A percentile compares a stretch with the other conserved stretches of the same genome.
Evolutionary conservation across 2,797 vertebrate genomes (phyloP).

Genomic region (Gadopsis marmoratus): DNA sequence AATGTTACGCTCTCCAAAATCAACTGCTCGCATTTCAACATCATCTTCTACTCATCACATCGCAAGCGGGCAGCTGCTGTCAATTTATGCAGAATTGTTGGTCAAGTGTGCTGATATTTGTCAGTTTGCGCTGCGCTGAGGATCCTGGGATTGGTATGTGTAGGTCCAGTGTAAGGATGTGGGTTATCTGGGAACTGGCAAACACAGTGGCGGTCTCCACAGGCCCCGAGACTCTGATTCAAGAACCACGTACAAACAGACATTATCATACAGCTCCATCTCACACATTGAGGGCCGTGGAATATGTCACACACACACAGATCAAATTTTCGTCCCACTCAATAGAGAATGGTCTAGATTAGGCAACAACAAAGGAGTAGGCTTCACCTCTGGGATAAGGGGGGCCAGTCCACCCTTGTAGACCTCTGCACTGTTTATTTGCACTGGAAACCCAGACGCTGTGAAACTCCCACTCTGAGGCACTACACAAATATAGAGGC

Average conservation of each 20-base stretch:
- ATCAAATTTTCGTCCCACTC: conserved; percentile 79
- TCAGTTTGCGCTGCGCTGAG: conserved; percentile 62
- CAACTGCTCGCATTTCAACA: conserved; percentile 21
- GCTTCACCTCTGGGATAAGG: conserved; percentile 79
- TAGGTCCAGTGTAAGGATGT: conserved; percentile 72
- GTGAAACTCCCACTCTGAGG: conserved; percentile 84
- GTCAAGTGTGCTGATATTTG: conserved; percentile 58
- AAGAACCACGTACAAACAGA: conserved; percentile 71
- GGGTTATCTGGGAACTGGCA: conserved; percentile 76
- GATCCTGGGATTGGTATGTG: conserved; percentile 64
- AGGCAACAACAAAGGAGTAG: conserved; percentile 85
- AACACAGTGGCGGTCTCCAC: conserved; percentile 70
- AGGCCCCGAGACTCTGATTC: conserved; percentile 61
- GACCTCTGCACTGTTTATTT: conserved; percentile 88
- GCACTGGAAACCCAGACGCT: conserved; percentile 87
- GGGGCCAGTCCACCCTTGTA: conserved; percentile 77
- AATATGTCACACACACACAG: conserved; percentile 65
- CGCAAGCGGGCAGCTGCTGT: conserved; percentile 44
- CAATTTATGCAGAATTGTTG: conserved; percentile 59
- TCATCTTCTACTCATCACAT: conserved; percentile 38
- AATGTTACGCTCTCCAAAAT: conserved; percentile 3
- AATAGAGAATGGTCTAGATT: conserved; percentile 80
- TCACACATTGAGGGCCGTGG: conserved; percentile 56
- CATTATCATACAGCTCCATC: conserved; percentile 78
- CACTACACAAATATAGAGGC: conserved; percentile 80